Evolutionary conservation across 2,888 invertebrate genomes (phyloP).

Genomic region (Corythucha ciliata): DNA sequence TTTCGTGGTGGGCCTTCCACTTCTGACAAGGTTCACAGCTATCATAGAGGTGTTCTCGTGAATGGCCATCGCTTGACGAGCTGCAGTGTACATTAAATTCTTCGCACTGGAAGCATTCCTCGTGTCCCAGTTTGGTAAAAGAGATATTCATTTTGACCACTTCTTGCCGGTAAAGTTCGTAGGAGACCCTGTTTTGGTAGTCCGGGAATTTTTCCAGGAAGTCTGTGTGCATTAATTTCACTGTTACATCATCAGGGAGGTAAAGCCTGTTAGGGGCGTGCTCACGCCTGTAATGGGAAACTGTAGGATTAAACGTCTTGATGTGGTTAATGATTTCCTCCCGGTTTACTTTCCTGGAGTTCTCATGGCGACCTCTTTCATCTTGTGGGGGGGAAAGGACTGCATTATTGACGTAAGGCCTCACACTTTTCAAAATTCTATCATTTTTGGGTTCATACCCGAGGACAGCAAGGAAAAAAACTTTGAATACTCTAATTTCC

Average conservation of each 20-base stretch:
- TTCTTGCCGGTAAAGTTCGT: constrained; percentile 23
- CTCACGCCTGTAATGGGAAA: constrained; percentile 20
- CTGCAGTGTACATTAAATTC: constrained; percentile 19
- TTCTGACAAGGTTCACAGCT: constrained; percentile 17
- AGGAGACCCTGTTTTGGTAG: constrained; percentile 20
- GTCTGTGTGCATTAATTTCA: constrained; percentile 22
- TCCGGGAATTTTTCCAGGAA: constrained; percentile 26
- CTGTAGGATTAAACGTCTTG: constrained; percentile 22
- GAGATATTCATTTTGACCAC: constrained; percentile 30
- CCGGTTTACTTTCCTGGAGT: constrained; percentile 9
- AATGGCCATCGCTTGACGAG: constrained; percentile 17
- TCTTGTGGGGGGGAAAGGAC: constrained; percentile 10
- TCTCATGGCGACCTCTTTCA: constrained; percentile 12
- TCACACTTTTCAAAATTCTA: constrained; percentile 11
- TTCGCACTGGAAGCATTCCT: constrained; percentile 31
- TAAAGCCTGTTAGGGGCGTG: constrained; percentile 20
- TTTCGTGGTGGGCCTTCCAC: constrained; percentile 13
- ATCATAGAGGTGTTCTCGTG: constrained; percentile 7
- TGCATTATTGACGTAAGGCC: constrained; percentile 1
- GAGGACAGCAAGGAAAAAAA: no score
- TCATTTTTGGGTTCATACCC: constrained; percentile 8
- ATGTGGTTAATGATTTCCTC: constrained; percentile 25
- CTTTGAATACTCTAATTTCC: no score
- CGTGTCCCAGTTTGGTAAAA: constrained; percentile 31
- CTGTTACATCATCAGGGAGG: constrained; percentile 17